Evolutionary conservation across 2,888 invertebrate genomes (phyloP), one percentile per base, ranked within the genome.

Genomic region (Bembecia ichneumoniformis): DNA sequence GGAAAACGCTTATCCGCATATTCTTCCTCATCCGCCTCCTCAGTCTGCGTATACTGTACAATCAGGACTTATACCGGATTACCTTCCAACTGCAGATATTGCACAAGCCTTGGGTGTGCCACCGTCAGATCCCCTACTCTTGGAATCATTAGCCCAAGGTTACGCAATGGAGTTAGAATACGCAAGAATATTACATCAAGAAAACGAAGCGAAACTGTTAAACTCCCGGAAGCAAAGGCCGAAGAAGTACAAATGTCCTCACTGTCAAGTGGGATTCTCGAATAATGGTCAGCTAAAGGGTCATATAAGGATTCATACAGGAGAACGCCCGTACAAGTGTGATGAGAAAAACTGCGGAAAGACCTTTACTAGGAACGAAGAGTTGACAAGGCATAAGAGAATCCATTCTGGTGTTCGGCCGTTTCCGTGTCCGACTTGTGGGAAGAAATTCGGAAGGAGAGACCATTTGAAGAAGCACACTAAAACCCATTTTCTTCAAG

Each of bases 391-490:
- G n/a, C 96, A 97, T 74, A 94, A 95, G 68, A 88, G 96, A 57
- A 96, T 96, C 46, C 96, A 96, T 74, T 94, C 95, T 0, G 96
- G 96, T 0, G 83, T 95, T 0, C 89, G 95, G 46, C 95, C 97
- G 0, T 97, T 93, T 72, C 91, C 94, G 0, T 98, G 98, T 70
- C 86, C 90, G 0, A 91, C 93, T 14, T 98, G 98, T 67, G 95
- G 95, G 3, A 98, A 98, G 82, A 91, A 94, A 55, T 98, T 98
- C 71, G 97, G 97, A 0, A 89, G 98, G 44, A 93, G 97, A 62
- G 98, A 98, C 73, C 98, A 98, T 72, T 87, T 98, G 51, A 96
- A 96, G 80, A 98, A 98, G 66, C 98, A 98, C 71, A 92, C 93
- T 52, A 91, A 95, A 65, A 97, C 96, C 0, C 97, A 98, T 67